Conservation (phyloP, 1,140 invertebrate species). For the Grapholita molesta region DNA sequence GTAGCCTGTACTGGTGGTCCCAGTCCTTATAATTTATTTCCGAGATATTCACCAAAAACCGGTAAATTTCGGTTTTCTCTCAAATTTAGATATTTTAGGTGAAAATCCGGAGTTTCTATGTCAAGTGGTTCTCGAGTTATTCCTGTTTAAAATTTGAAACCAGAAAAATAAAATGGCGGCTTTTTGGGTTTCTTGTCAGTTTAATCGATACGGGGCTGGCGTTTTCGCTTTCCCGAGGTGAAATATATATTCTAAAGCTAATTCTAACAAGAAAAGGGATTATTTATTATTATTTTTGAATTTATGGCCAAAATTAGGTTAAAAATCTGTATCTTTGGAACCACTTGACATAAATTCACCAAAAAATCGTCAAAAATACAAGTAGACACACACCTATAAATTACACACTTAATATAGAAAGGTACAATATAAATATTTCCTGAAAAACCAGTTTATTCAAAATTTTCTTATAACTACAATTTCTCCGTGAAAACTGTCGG, state of each 20-base stretch:
- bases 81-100: not conserved
- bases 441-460: not conserved
- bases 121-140: not conserved
- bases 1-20: not conserved
- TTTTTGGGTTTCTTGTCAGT: not conserved
- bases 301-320: not conserved
- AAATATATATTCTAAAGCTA: not conserved
- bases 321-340: not conserved
- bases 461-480: not conserved
- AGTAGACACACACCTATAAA: not conserved
- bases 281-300: not conserved
- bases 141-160: not conserved
- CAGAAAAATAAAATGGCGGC: not conserved
- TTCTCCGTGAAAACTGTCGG: too few relatives aligned
- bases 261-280: not conserved
- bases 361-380: not conserved
- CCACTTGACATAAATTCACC: not conserved
- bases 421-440: not conserved
- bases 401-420: not conserved
- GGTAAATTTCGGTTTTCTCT: not conserved
- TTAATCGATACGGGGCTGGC: not conserved
- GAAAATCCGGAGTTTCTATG: not conserved
- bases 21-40: not conserved
- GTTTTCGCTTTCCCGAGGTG: not conserved
- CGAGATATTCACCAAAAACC: not conserved